A percentile compares a stretch with the other conserved stretches of the same genome.
phyloP scores from a whole-genome alignment of 2,797 vertebrate genomes.

The Staurois parvus region DNA sequence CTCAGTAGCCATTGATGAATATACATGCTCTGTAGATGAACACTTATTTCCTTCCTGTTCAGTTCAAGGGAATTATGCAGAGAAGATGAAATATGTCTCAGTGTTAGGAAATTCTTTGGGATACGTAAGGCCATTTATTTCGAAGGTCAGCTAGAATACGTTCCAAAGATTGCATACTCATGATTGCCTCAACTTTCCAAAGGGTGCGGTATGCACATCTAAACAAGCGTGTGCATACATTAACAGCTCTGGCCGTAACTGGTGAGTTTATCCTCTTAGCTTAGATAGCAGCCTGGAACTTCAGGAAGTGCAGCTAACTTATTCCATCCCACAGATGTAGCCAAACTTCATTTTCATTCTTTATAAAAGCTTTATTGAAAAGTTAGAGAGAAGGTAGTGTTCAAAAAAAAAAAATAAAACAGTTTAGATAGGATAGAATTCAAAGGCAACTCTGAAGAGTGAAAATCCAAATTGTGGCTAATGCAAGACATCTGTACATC shows the following conservation, averaged over 20 bases:
- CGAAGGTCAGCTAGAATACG: slow-evolving; percentile 8
- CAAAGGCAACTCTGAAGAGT: not conserved
- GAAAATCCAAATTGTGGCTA: not conserved
- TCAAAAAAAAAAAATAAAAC: not conserved
- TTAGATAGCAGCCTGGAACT: not conserved
- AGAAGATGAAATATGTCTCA: slow-evolving; percentile 29
- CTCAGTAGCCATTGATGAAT: slow-evolving; percentile 24
- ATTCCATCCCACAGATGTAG: slow-evolving; percentile 1
- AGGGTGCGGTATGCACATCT: not conserved
- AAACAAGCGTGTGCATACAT: not conserved
- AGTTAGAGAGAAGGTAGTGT: not conserved
- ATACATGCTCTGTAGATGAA: slow-evolving; percentile 20
- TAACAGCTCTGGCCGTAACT: slow-evolving; percentile 8
- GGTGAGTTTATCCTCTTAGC: slow-evolving; percentile 3
- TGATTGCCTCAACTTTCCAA: slow-evolving; percentile 15
- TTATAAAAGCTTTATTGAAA: not conserved
- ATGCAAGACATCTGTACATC: not conserved
- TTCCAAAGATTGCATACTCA: slow-evolving; percentile 15
- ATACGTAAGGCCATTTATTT: slow-evolving; percentile 32
- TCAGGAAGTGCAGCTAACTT: not conserved
- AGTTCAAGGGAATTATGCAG: slow-evolving; percentile 35
- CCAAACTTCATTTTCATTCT: not conserved
- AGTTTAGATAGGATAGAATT: not conserved
- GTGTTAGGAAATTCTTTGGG: not conserved
- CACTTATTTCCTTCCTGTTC: slow-evolving; percentile 34